Base-by-base conservation (phyloP, 2,888 invertebrate species). In the Epirrhoe alternata region DNA sequence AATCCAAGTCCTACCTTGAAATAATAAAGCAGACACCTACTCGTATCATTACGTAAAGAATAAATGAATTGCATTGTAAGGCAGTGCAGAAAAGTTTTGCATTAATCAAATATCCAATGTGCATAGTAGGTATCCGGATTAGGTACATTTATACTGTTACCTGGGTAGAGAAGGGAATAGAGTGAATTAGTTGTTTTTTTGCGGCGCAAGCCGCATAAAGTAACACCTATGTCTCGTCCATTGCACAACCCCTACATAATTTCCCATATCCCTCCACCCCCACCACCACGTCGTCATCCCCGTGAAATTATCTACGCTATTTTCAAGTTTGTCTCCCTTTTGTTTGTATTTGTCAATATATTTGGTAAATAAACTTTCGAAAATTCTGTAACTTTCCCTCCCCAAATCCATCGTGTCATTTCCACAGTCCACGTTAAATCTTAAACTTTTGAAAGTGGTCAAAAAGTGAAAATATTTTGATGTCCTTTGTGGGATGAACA, bases 161-260 rank as follows among this genome's bases (percentile, higher is more conserved):
- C 24, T 30, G 16, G 42, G 16, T 14, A 14, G 5, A 51, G n/a
- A 31, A 38, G 35, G 6, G 10, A 33, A 16, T 52, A 55, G 16
- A 50, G 55, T 38, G 42, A 38, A 53, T 58, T 38, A 35, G 54
- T 16, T 42, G 24, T 24, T 59, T 35, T 50, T 42, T 12, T 33
- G 68, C 61, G 67, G 67, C 42, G 10, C 59, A 33, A 42, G 52
- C 62, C 65, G 62, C 64, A 38, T 17, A 56, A 63, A 53, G 0
- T 50, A 57, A 31, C 17, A 70, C 60, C 30, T 58, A 69, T 70
- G 66, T 69, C 66, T 63, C 64, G 69, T 52, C 59, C 66, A 16
- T 61, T 64, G 17, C 50, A 64, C 54, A 47, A 31, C 42, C 66
- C 64, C 7, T 31, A 56, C 38, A 51, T 38, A 12, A 64, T 61